Evolutionary conservation across 2,797 vertebrate species (phyloP), one percentile per base, ranked within the genome.

Genomic region (Melanotaenia nigrans): DNA sequence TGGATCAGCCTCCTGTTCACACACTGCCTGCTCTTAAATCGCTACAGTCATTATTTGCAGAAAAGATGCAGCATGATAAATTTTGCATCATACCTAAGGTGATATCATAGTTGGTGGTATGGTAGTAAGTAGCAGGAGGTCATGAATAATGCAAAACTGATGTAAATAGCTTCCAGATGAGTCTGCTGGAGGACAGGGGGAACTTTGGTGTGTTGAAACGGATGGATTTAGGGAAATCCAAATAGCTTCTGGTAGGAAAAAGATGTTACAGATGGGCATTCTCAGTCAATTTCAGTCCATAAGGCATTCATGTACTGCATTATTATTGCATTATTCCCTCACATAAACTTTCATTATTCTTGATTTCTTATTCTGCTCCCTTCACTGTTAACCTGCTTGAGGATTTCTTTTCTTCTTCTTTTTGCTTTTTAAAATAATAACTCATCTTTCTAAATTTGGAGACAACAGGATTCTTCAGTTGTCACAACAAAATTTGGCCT

Each of bases 101-200:
- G 45, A 56, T 49, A 7, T 56, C 42, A 30, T 36, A 47, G 58
- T 62, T 47, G 1, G 38, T 8, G 5, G 18, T 51, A 18, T 30
- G 35, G 53, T 22, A 38, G 5, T 68, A 62, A 47, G 49, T 5
- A 49, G 45, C 8, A 35, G 36, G 57, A 36, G 49, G 11, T 20
- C 54, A 51, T 68, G 65, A 74, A 49, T 74, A 57, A 74, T 67
- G 51, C 58, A 74, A 57, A 56, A 35, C 5, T 35, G 55, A 68
- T 67, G 53, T 61, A 68, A 68, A 74, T 66, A 45, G 38, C 18
- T 73, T 61, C 25, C 18, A 57, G 36, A n/a, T 40, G 25, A 65
- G 71, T 30, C 24, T 65, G 47, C 28, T 60, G 47, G 42, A 38
- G 40, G 69, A 64, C 16, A 49, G 32, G 49, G 49, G 42, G 42